A percentile compares a stretch with the other conserved stretches of the same genome.
phyloP scores from a whole-genome alignment of 2,113 vertebrate species.

The Prietella phreatophila region DNA sequence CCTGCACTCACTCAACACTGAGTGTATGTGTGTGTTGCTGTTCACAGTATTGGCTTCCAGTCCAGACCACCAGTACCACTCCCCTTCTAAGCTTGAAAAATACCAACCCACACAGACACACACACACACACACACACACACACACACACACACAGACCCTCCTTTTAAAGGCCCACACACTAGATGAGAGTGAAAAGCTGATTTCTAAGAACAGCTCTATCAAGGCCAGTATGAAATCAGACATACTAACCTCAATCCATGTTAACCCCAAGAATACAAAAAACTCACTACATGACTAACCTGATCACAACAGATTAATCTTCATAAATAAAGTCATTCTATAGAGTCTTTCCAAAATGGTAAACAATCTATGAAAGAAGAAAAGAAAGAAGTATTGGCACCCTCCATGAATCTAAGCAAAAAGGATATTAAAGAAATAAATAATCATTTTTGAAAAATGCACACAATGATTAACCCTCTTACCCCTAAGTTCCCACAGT shows the following conservation, averaged over 20 bases:
- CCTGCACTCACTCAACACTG: constrained; percentile 30
- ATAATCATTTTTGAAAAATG: neutral
- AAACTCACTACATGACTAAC: neutral
- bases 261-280: neutral
- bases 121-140: constrained; percentile 43
- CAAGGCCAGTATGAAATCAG: neutral
- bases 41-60: constrained; percentile 63
- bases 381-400: neutral
- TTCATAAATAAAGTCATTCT: neutral
- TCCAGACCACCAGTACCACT: constrained; percentile 67
- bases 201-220: constrained; percentile 11
- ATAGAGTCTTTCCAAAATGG: neutral
- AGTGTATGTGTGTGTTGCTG: constrained; percentile 51
- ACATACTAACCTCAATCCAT: neutral
- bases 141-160: constrained; percentile 48
- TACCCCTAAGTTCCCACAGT: too few species aligned
- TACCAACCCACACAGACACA: constrained; percentile 59
- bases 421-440: neutral
- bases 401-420: neutral
- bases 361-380: neutral
- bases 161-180: constrained; percentile 55
- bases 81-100: constrained; percentile 71
- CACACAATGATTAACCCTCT: neutral
- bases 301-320: neutral
- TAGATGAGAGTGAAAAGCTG: constrained; percentile 38